Evolutionary conservation across 37 sponge, comb jelly and placozoan genomes (phyloP).

Genomic region (Aplysina aerophoba): DNA sequence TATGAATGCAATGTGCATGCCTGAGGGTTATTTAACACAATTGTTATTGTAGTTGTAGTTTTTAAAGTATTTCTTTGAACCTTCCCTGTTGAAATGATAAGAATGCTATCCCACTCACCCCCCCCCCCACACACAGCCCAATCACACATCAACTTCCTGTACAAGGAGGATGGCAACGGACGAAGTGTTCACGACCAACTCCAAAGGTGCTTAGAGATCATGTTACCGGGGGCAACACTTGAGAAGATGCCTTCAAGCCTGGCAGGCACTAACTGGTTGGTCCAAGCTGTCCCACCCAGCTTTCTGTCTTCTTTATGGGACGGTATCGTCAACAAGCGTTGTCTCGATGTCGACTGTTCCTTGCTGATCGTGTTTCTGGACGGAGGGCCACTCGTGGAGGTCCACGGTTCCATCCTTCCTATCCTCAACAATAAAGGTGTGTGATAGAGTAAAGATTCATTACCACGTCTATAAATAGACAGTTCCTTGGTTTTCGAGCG

Average conservation of each 20-base stretch:
- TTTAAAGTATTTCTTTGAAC: not conserved
- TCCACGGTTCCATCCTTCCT: not conserved
- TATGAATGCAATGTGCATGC: too few relatives aligned
- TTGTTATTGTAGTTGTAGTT: too few relatives aligned
- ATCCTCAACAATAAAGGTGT: too few relatives aligned
- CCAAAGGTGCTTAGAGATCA: not conserved
- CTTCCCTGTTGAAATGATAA: not conserved
- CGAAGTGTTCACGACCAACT: not conserved
- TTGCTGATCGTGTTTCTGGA: not conserved
- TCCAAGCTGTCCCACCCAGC: not conserved
- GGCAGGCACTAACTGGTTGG: not conserved
- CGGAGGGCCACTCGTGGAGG: not conserved
- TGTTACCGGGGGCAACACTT: conserved; percentile 7
- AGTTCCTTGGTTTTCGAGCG: too few relatives aligned
- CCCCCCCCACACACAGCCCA: too few relatives aligned
- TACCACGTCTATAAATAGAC: too few relatives aligned
- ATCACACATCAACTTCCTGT: not conserved
- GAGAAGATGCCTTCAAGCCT: not conserved
- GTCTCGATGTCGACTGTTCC: not conserved
- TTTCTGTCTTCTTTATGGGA: not conserved
- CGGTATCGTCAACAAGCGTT: conserved; percentile 11
- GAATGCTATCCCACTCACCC: not conserved
- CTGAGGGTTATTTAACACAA: too few relatives aligned
- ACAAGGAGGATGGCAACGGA: not conserved
- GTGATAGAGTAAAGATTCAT: too few relatives aligned